phyloP scores from a whole-genome alignment of 2,113 vertebrate species.

The Actenoides hombroni region DNA sequence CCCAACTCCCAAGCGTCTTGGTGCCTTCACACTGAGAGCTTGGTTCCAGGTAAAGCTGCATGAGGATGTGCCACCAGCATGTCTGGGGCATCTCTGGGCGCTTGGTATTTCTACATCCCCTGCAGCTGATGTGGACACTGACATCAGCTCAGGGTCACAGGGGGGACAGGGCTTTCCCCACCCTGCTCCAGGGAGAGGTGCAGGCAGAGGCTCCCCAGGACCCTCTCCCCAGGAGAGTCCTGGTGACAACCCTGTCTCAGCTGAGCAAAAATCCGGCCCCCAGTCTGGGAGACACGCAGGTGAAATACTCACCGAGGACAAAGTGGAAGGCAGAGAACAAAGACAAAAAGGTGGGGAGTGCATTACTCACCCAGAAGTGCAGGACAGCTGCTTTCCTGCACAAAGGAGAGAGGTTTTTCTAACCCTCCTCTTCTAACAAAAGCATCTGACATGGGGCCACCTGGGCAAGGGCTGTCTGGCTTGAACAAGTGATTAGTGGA shows the following conservation, averaged over 20 bases:
- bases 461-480: background rate
- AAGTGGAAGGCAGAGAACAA: background rate
- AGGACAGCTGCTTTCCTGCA: accelerated
- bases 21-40: background rate
- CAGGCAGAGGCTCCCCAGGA: background rate
- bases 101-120: background rate
- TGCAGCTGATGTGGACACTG: background rate
- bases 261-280: background rate
- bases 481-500: background rate
- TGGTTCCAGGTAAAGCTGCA: background rate
- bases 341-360: background rate
- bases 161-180: background rate
- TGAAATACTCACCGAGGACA: background rate
- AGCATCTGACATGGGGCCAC: background rate
- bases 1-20: accelerated
- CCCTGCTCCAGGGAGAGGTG: background rate
- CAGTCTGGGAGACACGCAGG: accelerated
- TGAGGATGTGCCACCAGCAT: background rate
- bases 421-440: background rate
- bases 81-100: background rate
- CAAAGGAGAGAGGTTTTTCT: background rate
- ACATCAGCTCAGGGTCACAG: background rate
- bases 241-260: background rate
- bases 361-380: background rate
- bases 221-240: background rate